These are phyloP conservation scores for Heliconius melpomene DNA, from an alignment of 1,140 invertebrate species.

Conservation along the genomic window DNA sequence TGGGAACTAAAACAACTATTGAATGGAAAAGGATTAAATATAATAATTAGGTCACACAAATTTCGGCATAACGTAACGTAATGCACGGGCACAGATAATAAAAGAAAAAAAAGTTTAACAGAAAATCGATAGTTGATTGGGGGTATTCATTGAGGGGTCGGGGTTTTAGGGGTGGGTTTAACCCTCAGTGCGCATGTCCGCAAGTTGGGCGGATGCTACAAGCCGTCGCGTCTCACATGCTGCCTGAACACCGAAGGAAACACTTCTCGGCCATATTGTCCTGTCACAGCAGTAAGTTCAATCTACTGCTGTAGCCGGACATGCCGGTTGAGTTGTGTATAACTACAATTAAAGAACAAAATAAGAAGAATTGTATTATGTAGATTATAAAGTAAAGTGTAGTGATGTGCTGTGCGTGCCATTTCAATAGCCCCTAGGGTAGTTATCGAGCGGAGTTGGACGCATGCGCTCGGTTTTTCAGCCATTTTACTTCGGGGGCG, in stretches of 20 bases:
- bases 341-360: not conserved
- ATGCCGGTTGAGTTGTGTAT: constrained; percentile 84
- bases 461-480: constrained; percentile 59
- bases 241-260: constrained; percentile 59
- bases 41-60: constrained; percentile 14
- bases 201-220: constrained; percentile 50
- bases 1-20: not conserved
- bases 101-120: constrained; percentile 46
- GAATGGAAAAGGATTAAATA: not conserved
- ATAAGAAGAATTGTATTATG: not conserved
- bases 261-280: constrained; percentile 91
- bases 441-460: constrained; percentile 65
- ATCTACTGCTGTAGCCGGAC: constrained; percentile 93
- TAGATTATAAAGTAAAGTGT: constrained; percentile 14
- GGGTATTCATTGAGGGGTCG: constrained; percentile 71
- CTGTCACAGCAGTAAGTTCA: constrained; percentile 95
- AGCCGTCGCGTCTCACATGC: constrained; percentile 69
- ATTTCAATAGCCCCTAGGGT: constrained; percentile 32
- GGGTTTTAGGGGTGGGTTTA: constrained; percentile 37
- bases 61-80: constrained; percentile 15
- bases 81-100: constrained; percentile 41
- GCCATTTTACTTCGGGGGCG: constrained; percentile 10
- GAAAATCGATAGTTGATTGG: constrained; percentile 76
- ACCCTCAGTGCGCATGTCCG: constrained; percentile 42
- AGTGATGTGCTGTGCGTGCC: constrained; percentile 26